A percentile compares a stretch with the other conserved stretches of the same genome.
phyloP scores from a whole-genome alignment of 2,888 invertebrate species.

The Drosophila subquinaria region DNA sequence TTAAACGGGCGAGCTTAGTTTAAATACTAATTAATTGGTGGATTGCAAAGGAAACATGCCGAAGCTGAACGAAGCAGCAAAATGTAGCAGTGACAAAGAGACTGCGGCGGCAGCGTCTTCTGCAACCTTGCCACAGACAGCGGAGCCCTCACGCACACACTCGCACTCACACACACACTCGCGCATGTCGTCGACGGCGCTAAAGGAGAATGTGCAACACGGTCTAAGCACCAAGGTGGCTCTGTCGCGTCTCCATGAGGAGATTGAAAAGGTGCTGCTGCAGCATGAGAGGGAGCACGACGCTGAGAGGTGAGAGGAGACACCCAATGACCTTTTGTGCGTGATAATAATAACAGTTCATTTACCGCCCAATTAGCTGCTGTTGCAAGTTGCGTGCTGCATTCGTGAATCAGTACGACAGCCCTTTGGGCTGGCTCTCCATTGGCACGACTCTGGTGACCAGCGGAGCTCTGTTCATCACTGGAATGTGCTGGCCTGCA shows the following conservation, averaged over 20 bases:
- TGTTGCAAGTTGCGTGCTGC: slow-evolving; percentile 83
- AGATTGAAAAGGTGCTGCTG: slow-evolving; percentile 88
- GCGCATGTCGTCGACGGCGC: slow-evolving; percentile 8
- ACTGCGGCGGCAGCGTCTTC: slow-evolving; percentile 24
- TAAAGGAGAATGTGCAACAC: slow-evolving; percentile 37
- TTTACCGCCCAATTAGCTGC: slow-evolving; percentile 66
- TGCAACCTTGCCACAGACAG: slow-evolving; percentile 36
- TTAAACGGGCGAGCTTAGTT: slow-evolving; percentile 25
- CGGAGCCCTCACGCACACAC: slow-evolving; percentile 13
- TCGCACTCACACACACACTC: slow-evolving; percentile 12
- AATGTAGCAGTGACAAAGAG: slow-evolving; percentile 45
- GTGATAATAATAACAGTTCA: slow-evolving; percentile 40
- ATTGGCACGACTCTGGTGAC: slow-evolving; percentile 87
- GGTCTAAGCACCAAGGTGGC: slow-evolving; percentile 88
- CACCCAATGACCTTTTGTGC: slow-evolving; percentile 35
- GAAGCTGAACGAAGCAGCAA: slow-evolving; percentile 22
- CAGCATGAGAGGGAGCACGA: slow-evolving; percentile 88
- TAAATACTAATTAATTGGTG: slow-evolving; percentile 18
- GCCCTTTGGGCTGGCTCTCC: slow-evolving; percentile 90
- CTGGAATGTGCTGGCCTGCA: slow-evolving; percentile 84
- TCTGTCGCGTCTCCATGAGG: slow-evolving; percentile 89
- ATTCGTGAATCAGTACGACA: slow-evolving; percentile 86
- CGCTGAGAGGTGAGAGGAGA: slow-evolving; percentile 86
- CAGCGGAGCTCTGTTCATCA: slow-evolving; percentile 86
- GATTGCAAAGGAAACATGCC: slow-evolving; percentile 30